These are phyloP conservation scores for Epinotia brunnichana DNA, from an alignment of 2,888 invertebrate genomes.

Conservation along the genomic window DNA sequence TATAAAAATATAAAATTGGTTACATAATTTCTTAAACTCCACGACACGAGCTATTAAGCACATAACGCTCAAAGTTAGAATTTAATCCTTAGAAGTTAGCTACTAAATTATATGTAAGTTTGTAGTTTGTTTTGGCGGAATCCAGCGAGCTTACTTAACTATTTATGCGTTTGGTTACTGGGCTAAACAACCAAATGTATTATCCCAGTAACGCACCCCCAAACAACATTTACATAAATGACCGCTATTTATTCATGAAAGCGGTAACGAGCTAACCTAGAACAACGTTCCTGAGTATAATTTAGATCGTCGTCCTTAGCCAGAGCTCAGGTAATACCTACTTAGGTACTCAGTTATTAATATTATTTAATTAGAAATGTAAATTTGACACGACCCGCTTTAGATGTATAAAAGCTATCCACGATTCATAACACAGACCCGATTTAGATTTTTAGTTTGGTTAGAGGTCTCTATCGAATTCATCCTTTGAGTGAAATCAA, in stretches of 20 bases:
- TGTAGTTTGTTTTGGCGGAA: slow-evolving; percentile 8
- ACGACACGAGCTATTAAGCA: slow-evolving; percentile 2
- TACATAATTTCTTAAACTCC: slow-evolving; percentile 3
- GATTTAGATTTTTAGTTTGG: slow-evolving; percentile 5
- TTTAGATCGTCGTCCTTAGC: not conserved
- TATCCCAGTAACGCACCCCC: slow-evolving; percentile 2
- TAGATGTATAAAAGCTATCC: slow-evolving; percentile 17
- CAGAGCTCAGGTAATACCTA: slow-evolving; percentile 9
- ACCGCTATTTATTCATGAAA: slow-evolving; percentile 33
- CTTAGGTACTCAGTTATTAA: slow-evolving; percentile 17
- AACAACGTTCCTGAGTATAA: not conserved
- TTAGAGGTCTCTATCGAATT: slow-evolving; percentile 22
- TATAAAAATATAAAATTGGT: slow-evolving; percentile 4
- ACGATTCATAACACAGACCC: slow-evolving; percentile 20
- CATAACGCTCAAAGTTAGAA: slow-evolving; percentile 10
- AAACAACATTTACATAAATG: slow-evolving; percentile 27
- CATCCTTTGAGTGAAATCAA: slow-evolving; percentile 25
- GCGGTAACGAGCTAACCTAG: slow-evolving; percentile 22
- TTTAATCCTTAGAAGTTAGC: slow-evolving; percentile 24
- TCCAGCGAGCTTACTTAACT: slow-evolving; percentile 7
- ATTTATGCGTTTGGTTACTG: slow-evolving; percentile 13
- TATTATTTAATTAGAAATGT: slow-evolving; percentile 37
- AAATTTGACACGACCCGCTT: slow-evolving; percentile 28
- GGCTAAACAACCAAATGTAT: slow-evolving; percentile 16
- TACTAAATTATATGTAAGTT: slow-evolving; percentile 15